Evolutionary conservation across 2,888 invertebrate genomes (phyloP).

Genomic region (Lagria hirta): DNA sequence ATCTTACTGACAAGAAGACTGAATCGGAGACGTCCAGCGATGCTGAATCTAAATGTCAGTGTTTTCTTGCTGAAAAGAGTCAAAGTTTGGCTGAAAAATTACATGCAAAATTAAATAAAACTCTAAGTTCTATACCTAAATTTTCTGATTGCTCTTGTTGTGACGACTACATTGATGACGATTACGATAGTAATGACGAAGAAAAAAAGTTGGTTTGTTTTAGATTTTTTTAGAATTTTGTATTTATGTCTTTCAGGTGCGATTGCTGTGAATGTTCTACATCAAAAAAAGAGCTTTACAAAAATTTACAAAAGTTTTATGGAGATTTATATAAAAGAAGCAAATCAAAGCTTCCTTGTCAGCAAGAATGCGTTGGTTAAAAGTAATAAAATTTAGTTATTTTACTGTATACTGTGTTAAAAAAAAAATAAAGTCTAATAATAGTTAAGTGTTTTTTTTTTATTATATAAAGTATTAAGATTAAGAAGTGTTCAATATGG

Average conservation of each 20-base stretch:
- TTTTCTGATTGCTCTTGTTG: conserved; percentile 12
- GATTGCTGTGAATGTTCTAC: conserved; percentile 7
- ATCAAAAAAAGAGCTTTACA: conserved; percentile 16
- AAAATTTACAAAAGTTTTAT: conserved; percentile 22
- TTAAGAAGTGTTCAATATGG: too few species aligned
- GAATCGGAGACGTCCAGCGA: neutral
- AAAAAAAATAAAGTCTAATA: too few species aligned
- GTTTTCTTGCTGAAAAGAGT: conserved; percentile 16
- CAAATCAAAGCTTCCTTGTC: too few species aligned
- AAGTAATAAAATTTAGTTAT: too few species aligned
- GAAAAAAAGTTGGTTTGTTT: conserved; percentile 1
- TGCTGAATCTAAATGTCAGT: conserved; percentile 9
- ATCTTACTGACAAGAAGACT: conserved; percentile 5
- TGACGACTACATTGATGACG: conserved; percentile 10
- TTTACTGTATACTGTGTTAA: too few species aligned
- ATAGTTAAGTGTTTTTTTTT: too few species aligned
- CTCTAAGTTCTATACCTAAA: conserved; percentile 10
- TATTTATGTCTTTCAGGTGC: conserved; percentile 9
- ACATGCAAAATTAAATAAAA: conserved; percentile 29
- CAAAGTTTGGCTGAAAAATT: conserved; percentile 31
- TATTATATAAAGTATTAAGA: too few species aligned
- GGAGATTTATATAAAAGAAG: conserved; percentile 20
- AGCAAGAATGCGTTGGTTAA: too few species aligned
- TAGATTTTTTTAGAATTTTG: neutral
- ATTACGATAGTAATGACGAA: conserved; percentile 7